Conservation (phyloP, 2,797 vertebrate genomes). For the Hippopotamyrus pictus region DNA sequence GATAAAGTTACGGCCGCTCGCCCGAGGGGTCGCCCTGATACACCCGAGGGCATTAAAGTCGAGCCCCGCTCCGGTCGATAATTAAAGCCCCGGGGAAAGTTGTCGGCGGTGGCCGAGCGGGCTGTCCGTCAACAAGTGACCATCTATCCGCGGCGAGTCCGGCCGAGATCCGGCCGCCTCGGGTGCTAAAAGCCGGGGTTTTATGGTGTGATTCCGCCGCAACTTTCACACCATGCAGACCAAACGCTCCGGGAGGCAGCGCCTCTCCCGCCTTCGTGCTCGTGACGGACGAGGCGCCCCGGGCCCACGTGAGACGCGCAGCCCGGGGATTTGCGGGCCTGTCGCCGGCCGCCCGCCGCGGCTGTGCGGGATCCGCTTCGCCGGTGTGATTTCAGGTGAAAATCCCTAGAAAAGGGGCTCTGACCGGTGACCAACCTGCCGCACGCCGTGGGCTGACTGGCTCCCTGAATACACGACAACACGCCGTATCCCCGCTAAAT, state of each 20-base stretch:
- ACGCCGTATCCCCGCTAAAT: background rate
- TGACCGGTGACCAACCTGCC: background rate
- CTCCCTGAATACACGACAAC: background rate
- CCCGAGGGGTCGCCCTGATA: background rate
- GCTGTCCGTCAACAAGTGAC: background rate
- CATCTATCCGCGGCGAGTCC: background rate
- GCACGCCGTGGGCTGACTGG: background rate
- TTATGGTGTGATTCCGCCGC: background rate
- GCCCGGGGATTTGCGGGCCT: background rate
- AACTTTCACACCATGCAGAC: background rate
- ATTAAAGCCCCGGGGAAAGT: constrained; percentile 7
- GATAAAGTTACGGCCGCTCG: background rate
- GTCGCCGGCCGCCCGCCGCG: background rate
- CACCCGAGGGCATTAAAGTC: background rate
- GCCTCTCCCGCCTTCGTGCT: background rate
- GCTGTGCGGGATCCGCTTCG: background rate
- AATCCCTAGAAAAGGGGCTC: background rate
- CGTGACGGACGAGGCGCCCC: background rate
- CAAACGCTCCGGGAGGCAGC: background rate
- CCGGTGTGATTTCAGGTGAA: background rate
- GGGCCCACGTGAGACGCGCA: background rate
- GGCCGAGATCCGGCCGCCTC: background rate
- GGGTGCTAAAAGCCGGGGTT: background rate
- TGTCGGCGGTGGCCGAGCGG: background rate
- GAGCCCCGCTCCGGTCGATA: background rate